Evolutionary conservation across 2,888 invertebrate species (phyloP).

Genomic region (Drosophila infuscata): DNA sequence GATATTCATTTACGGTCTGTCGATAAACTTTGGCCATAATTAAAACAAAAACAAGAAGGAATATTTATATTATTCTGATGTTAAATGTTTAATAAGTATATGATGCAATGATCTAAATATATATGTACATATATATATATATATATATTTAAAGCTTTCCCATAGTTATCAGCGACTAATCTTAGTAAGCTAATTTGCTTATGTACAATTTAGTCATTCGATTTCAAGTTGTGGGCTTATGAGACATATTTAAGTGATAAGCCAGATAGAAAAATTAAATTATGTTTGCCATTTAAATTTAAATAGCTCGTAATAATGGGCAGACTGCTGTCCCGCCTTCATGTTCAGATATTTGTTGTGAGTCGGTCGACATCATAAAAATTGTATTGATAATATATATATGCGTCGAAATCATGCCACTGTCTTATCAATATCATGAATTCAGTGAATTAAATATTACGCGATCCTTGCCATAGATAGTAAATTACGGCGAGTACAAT

Average conservation of each 20-base stretch:
- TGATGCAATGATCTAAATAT: neutral
- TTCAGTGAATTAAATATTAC: constrained; percentile 33
- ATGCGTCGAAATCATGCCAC: constrained; percentile 28
- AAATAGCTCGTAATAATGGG: neutral
- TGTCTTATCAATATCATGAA: constrained; percentile 37
- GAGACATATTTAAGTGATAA: constrained; percentile 31
- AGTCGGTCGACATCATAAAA: neutral
- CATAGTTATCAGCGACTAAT: neutral
- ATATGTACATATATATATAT: no score
- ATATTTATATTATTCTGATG: neutral
- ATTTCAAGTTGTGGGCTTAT: constrained; percentile 47
- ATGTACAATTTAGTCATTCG: constrained; percentile 35
- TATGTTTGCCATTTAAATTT: constrained; percentile 37
- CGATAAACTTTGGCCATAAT: neutral
- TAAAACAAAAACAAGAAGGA: neutral
- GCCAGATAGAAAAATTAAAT: constrained; percentile 7
- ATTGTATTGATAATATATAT: neutral
- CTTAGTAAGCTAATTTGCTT: neutral
- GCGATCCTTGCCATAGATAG: constrained; percentile 19
- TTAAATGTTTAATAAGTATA: neutral
- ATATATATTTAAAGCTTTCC: neutral
- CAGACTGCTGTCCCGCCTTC: constrained; percentile 2
- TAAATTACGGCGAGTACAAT: neutral
- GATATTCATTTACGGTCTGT: neutral
- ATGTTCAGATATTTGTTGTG: neutral